These are phyloP conservation scores for Palloptera scutellata DNA, from an alignment of 2,888 invertebrate species.

Conservation along the genomic window DNA sequence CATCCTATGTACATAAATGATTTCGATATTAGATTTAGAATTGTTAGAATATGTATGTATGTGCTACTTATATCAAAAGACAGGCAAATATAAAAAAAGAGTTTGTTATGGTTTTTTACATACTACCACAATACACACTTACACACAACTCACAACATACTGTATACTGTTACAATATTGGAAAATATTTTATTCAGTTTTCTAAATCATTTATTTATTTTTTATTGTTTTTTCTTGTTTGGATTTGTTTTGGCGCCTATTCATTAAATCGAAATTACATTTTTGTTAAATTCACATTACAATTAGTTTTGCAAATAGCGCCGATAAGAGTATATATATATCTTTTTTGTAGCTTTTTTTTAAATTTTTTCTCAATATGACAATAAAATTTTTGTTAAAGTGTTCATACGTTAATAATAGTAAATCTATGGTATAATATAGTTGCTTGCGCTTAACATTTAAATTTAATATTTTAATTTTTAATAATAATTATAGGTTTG, in stretches of 20 bases:
- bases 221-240: not conserved
- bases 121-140: conserved; percentile 3
- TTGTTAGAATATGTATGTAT: conserved; percentile 10
- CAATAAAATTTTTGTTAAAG: not conserved
- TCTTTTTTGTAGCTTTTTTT: not conserved
- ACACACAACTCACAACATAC: no score
- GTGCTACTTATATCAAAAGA: conserved; percentile 5
- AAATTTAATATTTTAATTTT: conserved; percentile 7
- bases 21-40: no score
- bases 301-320: not conserved
- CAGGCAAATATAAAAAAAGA: conserved; percentile 1
- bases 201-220: not conserved
- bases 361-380: conserved; percentile 7
- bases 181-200: not conserved
- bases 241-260: no score
- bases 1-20: no score
- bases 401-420: not conserved
- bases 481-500: no score
- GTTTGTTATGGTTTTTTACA: no score
- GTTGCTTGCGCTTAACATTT: conserved; percentile 28
- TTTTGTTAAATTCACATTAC: not conserved
- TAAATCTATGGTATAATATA: conserved; percentile 6
- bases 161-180: no score
- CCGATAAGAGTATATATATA: conserved; percentile 2
- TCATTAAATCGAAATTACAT: not conserved